These are phyloP conservation scores for Thunnus albacares DNA, from an alignment of 2,797 vertebrate genomes.

Conservation along the genomic window DNA sequence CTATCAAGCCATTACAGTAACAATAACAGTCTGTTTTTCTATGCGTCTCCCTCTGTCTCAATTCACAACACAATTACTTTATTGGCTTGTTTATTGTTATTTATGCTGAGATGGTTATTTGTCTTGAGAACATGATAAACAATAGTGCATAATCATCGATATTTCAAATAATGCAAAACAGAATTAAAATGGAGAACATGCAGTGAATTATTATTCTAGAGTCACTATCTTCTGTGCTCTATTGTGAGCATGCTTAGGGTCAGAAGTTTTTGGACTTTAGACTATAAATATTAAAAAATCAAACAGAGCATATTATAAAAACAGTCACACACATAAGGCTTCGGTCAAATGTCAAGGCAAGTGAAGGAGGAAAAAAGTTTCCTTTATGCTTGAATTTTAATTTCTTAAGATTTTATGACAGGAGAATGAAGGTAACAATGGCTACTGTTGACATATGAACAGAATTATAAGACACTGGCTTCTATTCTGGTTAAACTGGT, in stretches of 20 bases:
- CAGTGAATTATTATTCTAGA: neutral
- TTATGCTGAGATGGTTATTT: conserved; percentile 34
- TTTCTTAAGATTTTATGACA: neutral
- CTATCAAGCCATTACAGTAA: conserved; percentile 54
- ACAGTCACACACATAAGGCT: conserved; percentile 3
- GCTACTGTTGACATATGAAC: neutral
- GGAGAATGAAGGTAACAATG: neutral
- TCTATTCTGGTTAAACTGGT: neutral
- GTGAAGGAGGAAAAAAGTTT: too few species aligned
- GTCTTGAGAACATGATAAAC: conserved; percentile 24
- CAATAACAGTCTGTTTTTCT: conserved; percentile 41
- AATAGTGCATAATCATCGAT: conserved; percentile 24
- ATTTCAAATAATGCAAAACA: conserved; percentile 22
- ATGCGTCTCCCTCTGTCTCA: conserved; percentile 5
- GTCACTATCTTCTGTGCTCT: neutral
- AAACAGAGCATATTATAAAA: conserved; percentile 6
- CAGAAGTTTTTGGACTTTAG: neutral
- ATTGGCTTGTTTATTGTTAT: conserved; percentile 23
- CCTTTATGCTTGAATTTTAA: conserved; percentile 1
- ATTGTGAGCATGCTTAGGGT: neutral
- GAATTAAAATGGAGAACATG: neutral
- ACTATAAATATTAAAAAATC: conserved; percentile 16
- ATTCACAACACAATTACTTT: conserved; percentile 20
- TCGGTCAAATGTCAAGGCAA: conserved; percentile 2
- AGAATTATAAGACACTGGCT: neutral